These are phyloP conservation scores for Dolichallabes microphthalmus DNA, from an alignment of 2,113 vertebrate genomes.

Conservation along the genomic window DNA sequence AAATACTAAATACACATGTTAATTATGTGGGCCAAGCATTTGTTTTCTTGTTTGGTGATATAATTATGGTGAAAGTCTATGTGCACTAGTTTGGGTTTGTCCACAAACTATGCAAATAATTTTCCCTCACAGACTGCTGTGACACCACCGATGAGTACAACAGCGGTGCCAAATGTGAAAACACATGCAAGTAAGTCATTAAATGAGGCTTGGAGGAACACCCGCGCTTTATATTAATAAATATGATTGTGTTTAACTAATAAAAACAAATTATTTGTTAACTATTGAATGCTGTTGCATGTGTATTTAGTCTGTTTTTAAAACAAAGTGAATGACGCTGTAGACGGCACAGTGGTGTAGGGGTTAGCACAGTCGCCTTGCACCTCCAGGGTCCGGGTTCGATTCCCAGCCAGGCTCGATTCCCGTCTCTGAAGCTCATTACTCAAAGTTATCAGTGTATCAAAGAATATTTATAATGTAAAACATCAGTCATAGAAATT, in stretches of 20 bases:
- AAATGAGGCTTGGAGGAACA: neutral
- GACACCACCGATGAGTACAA: conserved; percentile 91
- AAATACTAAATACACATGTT: neutral
- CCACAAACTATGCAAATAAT: neutral
- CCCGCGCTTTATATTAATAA: neutral
- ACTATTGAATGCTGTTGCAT: neutral
- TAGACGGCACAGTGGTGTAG: no score
- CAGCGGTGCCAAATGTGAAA: conserved; percentile 82
- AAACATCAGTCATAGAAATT: neutral
- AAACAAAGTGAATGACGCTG: neutral
- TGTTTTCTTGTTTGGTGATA: no score
- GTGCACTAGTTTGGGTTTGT: neutral
- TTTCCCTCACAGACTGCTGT: conserved; percentile 79
- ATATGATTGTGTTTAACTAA: no score
- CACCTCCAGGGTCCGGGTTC: no score
- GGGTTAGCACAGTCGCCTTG: no score
- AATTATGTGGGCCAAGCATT: neutral
- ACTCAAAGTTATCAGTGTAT: neutral
- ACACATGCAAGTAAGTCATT: conserved; percentile 81
- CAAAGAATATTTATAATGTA: neutral
- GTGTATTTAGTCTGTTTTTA: neutral
- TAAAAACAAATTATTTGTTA: neutral
- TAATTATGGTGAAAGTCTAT: neutral
- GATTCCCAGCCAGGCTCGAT: no score
- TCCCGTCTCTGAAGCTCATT: no score